Percentiles rank a stretch among this genome's conserved stretches.
These are phyloP conservation scores for Zaprionus capensis DNA, from an alignment of 1,140 invertebrate genomes.

Conservation along the genomic window DNA sequence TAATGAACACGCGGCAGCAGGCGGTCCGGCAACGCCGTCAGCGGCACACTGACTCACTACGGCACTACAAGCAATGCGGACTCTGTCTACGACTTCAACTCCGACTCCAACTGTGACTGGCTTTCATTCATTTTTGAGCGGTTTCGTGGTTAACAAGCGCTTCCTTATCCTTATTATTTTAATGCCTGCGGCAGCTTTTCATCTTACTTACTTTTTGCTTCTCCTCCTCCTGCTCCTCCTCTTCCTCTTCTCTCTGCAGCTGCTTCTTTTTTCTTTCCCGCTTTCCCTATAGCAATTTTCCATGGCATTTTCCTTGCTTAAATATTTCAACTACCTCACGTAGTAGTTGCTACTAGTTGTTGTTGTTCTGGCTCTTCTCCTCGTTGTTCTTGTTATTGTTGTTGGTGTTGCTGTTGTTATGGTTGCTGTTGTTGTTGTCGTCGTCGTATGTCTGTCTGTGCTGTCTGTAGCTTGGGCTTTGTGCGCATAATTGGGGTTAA, in stretches of 20 bases:
- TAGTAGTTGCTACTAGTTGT: constrained; percentile 15
- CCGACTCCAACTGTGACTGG: constrained; percentile 29
- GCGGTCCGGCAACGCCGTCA: constrained; percentile 44
- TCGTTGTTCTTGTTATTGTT: neutral
- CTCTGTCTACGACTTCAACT: constrained; percentile 16
- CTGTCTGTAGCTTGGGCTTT: constrained; percentile 59
- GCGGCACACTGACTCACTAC: constrained; percentile 51
- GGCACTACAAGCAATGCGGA: neutral
- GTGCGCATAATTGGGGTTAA: constrained; percentile 79
- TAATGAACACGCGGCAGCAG: constrained; percentile 73
- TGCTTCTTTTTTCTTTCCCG: constrained; percentile 20
- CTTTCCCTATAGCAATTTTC: constrained; percentile 28
- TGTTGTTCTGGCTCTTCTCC: neutral
- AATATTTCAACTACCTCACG: constrained; percentile 74
- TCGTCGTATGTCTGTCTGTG: constrained; percentile 17
- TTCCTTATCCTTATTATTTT: constrained; percentile 83
- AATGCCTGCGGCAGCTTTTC: constrained; percentile 80
- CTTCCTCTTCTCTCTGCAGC: neutral
- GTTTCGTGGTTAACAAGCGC: constrained; percentile 82
- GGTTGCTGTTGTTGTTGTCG: neutral
- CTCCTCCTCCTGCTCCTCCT: too few relatives aligned
- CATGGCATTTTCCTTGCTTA: constrained; percentile 60
- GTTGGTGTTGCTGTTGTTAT: constrained; percentile 29
- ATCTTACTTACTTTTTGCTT: constrained; percentile 75
- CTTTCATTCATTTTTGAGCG: constrained; percentile 80